Evolutionary conservation across 2,113 vertebrate genomes (phyloP), one percentile per base, ranked within the genome.

Genomic region (Rutilus rutilus): DNA sequence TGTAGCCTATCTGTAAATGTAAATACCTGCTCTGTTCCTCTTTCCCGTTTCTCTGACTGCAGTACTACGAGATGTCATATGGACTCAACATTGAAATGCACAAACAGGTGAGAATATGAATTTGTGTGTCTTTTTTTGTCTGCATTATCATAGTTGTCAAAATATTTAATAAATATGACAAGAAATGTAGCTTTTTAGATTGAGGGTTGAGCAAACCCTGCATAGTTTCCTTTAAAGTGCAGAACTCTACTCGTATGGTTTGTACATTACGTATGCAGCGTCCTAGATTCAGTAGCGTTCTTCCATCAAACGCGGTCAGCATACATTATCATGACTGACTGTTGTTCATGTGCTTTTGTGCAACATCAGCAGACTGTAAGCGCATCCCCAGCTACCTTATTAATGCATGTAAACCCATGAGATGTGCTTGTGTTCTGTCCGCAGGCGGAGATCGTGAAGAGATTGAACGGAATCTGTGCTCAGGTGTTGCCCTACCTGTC

Each of bases 51-150:
- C 74, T 82, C 62, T 65, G 15, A 19, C 39, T 78, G 0, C 91
- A 98, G 97, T 99, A 99, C 90, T 99, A 99, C 12, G 97, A 99
- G 95, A 99, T 99, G 98, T 99, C 98, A 27, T 99, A 99, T 0
- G 97, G 97, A 76, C 93, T 99, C 90, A 99, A 99, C 89, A 99
- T 99, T 27, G 98, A 99, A 95, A 99, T 99, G 98, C 98, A 99
- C 95, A 99, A 99, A 94, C 98, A 99, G 97, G 98, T 98, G 42
- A 75, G 73, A 71, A 71, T 39, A 9, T 11, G 4, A 39, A 23
- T 71, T 10, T 67, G n/a, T 67, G 3, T 60, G 33, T 2, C 65
- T 25, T 12, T 11, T 23, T 39, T 52, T 62, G 11, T 0, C 19
- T 74, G 23, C 39, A 47, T 45, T 47, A 47, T 47, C 42, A 47